These are phyloP conservation scores for Apis florea DNA, from an alignment of 1,140 invertebrate genomes.

Conservation along the genomic window DNA sequence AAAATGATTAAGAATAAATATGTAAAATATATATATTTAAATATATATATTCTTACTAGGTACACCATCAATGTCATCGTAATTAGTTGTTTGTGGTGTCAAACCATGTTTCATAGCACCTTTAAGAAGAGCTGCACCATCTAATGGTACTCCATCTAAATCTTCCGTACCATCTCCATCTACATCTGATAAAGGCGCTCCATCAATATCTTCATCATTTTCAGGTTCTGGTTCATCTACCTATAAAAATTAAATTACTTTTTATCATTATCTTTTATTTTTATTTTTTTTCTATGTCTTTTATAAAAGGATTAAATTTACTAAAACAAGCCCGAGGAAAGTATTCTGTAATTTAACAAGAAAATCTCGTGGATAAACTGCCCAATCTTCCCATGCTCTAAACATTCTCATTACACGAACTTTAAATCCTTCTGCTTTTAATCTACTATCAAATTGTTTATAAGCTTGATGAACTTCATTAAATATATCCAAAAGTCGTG, in stretches of 20 bases:
- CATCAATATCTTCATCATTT: constrained; percentile 83
- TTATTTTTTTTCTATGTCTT: neutral
- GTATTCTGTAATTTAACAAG: constrained; percentile 94
- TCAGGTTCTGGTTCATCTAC: constrained; percentile 77
- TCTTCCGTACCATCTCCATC: constrained; percentile 85
- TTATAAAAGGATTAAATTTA: constrained; percentile 51
- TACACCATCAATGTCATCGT: constrained; percentile 88
- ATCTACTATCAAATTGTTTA: constrained; percentile 90
- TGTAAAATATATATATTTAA: neutral
- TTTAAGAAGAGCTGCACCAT: constrained; percentile 90
- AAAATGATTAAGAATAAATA: constrained; percentile 28
- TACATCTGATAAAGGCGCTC: constrained; percentile 84
- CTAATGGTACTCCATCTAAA: constrained; percentile 90
- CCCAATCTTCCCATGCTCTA: constrained; percentile 98
- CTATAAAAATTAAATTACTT: constrained; percentile 52
- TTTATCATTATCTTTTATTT: neutral
- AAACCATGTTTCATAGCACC: constrained; percentile 83
- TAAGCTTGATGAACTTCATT: constrained; percentile 89
- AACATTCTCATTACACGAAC: constrained; percentile 96
- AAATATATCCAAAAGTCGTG: constrained; percentile 93
- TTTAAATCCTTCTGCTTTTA: constrained; percentile 98
- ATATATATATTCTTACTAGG: constrained; percentile 81
- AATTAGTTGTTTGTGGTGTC: constrained; percentile 77
- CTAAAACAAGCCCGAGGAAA: constrained; percentile 87
- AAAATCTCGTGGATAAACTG: constrained; percentile 97